phyloP scores from a whole-genome alignment of 2,888 invertebrate genomes.

The Polymixis flavicincta region DNA sequence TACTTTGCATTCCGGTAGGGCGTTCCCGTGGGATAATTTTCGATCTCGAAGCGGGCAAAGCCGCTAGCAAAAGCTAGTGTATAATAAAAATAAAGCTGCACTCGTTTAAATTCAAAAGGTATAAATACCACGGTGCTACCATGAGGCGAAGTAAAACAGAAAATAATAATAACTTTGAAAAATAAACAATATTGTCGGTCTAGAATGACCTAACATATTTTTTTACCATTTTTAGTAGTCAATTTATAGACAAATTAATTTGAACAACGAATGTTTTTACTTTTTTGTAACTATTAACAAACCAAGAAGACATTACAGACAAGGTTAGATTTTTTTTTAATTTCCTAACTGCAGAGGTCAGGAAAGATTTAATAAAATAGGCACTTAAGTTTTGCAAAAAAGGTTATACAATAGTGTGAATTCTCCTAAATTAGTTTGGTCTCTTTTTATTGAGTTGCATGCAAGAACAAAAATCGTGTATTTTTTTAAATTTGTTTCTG shows the following conservation, averaged over 20 bases:
- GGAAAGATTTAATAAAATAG: constrained; percentile 20
- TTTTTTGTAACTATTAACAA: neutral
- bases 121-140: neutral
- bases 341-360: constrained; percentile 36
- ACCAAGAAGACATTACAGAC: constrained; percentile 3
- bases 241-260: neutral
- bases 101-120: neutral
- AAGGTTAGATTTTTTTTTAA: constrained; percentile 17
- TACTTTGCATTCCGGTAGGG: no score
- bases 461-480: neutral
- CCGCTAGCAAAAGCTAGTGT: no score
- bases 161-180: neutral
- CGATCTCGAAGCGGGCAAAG: no score
- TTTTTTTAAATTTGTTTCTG: neutral
- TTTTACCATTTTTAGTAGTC: neutral
- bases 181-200: neutral
- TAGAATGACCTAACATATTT: neutral
- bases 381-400: constrained; percentile 11
- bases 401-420: constrained; percentile 47
- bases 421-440: constrained; percentile 22
- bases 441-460: neutral
- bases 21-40: no score
- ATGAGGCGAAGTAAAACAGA: neutral
- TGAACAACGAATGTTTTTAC: neutral
- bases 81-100: neutral